phyloP scores from a whole-genome alignment of 2,113 vertebrate species.

The Ceuthmochares aereus region DNA sequence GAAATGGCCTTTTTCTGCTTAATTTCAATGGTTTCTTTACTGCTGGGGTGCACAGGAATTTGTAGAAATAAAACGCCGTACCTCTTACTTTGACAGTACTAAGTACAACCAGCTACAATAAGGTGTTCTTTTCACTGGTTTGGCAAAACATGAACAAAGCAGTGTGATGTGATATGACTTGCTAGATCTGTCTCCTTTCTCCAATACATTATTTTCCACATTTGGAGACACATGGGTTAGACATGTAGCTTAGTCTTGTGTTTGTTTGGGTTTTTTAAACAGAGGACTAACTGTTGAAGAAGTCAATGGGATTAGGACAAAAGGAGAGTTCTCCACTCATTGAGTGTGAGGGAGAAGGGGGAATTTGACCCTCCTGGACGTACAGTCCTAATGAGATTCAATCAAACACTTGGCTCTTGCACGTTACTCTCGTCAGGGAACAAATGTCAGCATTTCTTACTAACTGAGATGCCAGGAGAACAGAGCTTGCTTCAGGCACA shows the following conservation, averaged over 20 bases:
- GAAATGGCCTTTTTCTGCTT: background rate
- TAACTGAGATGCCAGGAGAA: background rate
- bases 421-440: background rate
- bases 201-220: background rate
- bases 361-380: background rate
- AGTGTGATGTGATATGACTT: background rate
- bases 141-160: background rate
- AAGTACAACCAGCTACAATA: background rate
- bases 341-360: fast-evolving
- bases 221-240: background rate
- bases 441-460: background rate
- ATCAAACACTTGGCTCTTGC: background rate
- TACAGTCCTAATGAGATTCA: background rate
- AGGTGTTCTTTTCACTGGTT: background rate
- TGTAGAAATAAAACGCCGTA: background rate
- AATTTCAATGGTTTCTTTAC: background rate
- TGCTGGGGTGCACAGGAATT: background rate
- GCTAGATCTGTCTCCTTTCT: background rate
- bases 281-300: background rate
- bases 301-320: background rate
- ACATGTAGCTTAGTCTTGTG: background rate
- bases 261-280: background rate
- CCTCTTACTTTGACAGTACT: background rate
- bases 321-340: background rate
- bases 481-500: background rate